Evolutionary conservation across 1,140 invertebrate species (phyloP), one percentile per base, ranked within the genome.

Genomic region (Myzus persicae): DNA sequence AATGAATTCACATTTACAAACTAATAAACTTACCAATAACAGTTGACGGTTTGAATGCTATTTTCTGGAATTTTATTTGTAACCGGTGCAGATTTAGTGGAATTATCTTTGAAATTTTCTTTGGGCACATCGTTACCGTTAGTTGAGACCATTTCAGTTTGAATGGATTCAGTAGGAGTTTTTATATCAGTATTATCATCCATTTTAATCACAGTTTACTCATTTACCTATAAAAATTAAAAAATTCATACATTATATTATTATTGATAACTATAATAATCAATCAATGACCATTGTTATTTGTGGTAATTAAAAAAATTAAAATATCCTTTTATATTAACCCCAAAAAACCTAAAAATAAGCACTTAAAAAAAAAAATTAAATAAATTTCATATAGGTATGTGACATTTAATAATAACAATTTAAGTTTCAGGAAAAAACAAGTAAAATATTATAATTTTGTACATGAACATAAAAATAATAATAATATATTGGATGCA

Each of bases 21-120:
- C n/a, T 4, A 67, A 67, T 67, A 36, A 89, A 51, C 26, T 89
- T 89, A 89, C 87, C 87, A 89, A 89, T 89, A 89, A 54, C 87
- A 89, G 46, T 89, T 89, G 3, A 54, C 22, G 1, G 20, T 89
- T 89, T 51, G 87, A 51, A 6, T 40, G 24, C 22, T 89, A 48
- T 89, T 89, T 26, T 89, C 87, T 11, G 87, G 20, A n/a, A 76
- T 76, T 38, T 89, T 89, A 51, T 38, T 38, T 40, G 31, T 48
- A 24, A 11, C 38, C 22, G 87, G 46, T n/a, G 36, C 40, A 54
- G 87, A 51, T 54, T 89, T 89, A 26, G 42, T 51, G 2, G 48
- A 38, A 89, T 89, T 89, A 54, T 51, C 46, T 89, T 38, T 40
- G 20, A 38, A 40, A 89, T 89, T 89, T 89, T 51, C 46, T 54